A percentile compares a stretch with the other conserved stretches of the same genome.
Evolutionary conservation across 1,140 invertebrate species (phyloP).

Genomic region (Drosophila paulistorum): DNA sequence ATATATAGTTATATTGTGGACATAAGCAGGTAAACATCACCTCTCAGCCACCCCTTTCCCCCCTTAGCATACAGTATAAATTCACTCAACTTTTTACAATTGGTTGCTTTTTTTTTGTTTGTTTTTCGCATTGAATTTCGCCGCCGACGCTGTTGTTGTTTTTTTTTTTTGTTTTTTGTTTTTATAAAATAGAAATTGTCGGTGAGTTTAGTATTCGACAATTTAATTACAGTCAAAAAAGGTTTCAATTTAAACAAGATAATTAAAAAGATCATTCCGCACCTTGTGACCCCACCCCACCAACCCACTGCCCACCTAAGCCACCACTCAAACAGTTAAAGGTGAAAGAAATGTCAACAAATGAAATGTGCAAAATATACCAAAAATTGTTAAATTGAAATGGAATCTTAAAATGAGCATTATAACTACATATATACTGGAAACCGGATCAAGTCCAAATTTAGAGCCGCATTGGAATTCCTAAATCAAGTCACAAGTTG

Average conservation of each 20-base stretch:
- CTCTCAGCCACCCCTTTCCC: not conserved
- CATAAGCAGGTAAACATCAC: not conserved
- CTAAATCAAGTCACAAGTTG: slow-evolving; percentile 14
- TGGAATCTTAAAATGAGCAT: slow-evolving; percentile 22
- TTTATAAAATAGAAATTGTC: slow-evolving; percentile 36
- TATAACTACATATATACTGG: not conserved
- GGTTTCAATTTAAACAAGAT: slow-evolving; percentile 37
- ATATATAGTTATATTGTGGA: slow-evolving; percentile 7
- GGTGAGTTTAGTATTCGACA: slow-evolving; percentile 35
- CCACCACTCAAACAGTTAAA: slow-evolving; percentile 35
- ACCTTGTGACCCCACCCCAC: not conserved
- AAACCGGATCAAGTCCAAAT: slow-evolving; percentile 2
- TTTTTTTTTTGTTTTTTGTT: not conserved
- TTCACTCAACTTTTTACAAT: slow-evolving; percentile 55
- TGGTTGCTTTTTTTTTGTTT: slow-evolving; percentile 56
- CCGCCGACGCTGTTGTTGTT: slow-evolving; percentile 7
- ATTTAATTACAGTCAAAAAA: slow-evolving; percentile 55
- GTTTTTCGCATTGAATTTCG: slow-evolving; percentile 58
- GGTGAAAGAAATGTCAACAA: slow-evolving; percentile 74
- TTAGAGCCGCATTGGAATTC: slow-evolving; percentile 19
- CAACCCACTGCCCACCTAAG: not conserved
- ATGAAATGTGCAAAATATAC: slow-evolving; percentile 13
- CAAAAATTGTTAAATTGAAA: slow-evolving; percentile 25
- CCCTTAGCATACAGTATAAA: slow-evolving; percentile 15
- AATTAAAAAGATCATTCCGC: slow-evolving; percentile 45